Conservation (phyloP, 1,140 invertebrate genomes). For the Cherax quadricarinatus region DNA sequence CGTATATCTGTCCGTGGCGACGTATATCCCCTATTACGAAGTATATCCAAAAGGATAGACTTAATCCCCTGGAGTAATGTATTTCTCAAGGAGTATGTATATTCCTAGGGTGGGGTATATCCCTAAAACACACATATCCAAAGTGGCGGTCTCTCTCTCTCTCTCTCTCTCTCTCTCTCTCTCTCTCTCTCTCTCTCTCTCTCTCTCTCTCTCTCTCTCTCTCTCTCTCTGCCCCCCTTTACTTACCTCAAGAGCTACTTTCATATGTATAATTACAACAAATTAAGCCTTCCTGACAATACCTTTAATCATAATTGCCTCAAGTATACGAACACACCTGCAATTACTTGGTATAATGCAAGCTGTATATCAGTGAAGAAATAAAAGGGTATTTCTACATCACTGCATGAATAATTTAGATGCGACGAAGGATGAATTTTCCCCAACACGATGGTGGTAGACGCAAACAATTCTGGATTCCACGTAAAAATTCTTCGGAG, state of each 20-base stretch:
- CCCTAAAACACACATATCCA: no score
- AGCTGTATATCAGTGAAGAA: neutral
- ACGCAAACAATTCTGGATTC: no score
- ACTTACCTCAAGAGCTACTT: slow-evolving; percentile 19
- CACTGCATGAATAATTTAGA: neutral
- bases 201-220: neutral
- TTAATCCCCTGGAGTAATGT: no score
- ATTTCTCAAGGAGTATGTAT: no score
- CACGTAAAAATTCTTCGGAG: neutral
- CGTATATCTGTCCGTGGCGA: no score
- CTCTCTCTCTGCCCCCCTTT: neutral
- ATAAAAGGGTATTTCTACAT: neutral
- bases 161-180: no score
- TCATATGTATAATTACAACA: slow-evolving; percentile 31
- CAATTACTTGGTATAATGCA: neutral
- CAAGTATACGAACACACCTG: neutral
- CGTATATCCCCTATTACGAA: no score
- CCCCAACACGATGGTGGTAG: no score
- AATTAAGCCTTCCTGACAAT: slow-evolving; percentile 39
- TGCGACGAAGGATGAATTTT: no score
- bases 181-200: neutral
- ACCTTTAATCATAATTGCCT: slow-evolving; percentile 37
- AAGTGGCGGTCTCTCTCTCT: no score
- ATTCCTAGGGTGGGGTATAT: no score
- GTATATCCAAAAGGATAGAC: no score